Conservation (phyloP, 2,888 invertebrate genomes). For the Acronicta alni region DNA sequence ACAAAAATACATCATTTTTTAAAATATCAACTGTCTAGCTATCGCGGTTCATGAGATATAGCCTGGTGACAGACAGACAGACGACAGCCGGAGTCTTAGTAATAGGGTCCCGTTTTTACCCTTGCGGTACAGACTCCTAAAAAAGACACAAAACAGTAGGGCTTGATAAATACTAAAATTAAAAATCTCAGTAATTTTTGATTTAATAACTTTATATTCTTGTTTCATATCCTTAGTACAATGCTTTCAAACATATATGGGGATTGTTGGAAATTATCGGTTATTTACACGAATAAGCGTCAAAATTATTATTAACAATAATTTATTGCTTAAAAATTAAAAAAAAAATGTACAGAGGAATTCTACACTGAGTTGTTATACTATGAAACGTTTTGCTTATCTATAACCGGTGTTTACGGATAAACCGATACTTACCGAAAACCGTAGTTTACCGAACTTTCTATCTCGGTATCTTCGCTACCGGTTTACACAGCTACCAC, state of each 20-base stretch:
- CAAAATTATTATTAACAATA: conserved; percentile 51
- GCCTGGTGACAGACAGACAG: too few relatives aligned
- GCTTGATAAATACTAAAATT: too few relatives aligned
- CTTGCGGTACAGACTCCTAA: too few relatives aligned
- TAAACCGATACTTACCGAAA: conserved; percentile 18
- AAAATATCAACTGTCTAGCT: too few relatives aligned
- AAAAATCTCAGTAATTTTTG: not conserved
- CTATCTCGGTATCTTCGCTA: not conserved
- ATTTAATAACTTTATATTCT: conserved; percentile 9
- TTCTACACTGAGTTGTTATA: conserved; percentile 49
- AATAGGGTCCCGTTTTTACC: too few relatives aligned
- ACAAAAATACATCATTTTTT: too few relatives aligned
- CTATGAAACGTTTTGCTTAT: conserved; percentile 53
- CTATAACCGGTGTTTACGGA: conserved; percentile 35
- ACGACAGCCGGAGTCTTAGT: too few relatives aligned
- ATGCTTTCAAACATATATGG: conserved; percentile 6
- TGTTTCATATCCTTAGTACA: conserved; percentile 26
- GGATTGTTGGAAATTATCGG: conserved; percentile 10
- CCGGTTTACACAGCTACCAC: not conserved
- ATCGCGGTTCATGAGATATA: too few relatives aligned
- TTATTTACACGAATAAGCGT: conserved; percentile 40
- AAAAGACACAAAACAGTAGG: too few relatives aligned
- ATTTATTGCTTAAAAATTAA: conserved; percentile 64
- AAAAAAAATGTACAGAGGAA: conserved; percentile 57
- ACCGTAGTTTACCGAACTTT: not conserved